Percentiles rank a stretch among this genome's conserved stretches.
These are phyloP conservation scores for Parazoanthus atlanticus DNA, from an alignment of 92 coral and sea anemone species.

Conservation along the genomic window DNA sequence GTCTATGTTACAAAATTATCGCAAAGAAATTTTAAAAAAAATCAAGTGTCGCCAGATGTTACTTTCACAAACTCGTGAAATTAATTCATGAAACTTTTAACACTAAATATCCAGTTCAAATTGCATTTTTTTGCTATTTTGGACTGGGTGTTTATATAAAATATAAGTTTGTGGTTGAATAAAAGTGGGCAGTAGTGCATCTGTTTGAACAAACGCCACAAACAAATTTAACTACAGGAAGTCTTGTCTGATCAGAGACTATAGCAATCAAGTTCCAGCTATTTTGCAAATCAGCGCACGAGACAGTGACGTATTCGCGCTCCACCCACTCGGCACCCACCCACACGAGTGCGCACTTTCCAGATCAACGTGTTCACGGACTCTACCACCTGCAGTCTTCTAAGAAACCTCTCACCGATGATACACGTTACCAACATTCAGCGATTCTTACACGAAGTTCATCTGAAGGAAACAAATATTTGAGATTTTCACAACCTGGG, in stretches of 20 bases:
- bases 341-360: not conserved
- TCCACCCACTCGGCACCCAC: slow-evolving; percentile 1
- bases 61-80: too few relatives aligned
- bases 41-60: too few relatives aligned
- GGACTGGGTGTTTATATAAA: too few relatives aligned
- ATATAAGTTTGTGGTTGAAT: too few relatives aligned
- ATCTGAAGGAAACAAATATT: not conserved
- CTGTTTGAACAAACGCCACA: not conserved
- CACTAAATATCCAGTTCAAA: too few relatives aligned
- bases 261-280: not conserved
- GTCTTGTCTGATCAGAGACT: not conserved
- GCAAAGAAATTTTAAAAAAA: too few relatives aligned
- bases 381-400: not conserved
- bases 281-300: not conserved
- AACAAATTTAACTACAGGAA: not conserved
- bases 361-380: not conserved
- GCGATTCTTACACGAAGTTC: not conserved
- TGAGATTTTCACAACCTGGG: not conserved
- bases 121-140: too few relatives aligned
- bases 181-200: not conserved
- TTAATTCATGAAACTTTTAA: too few relatives aligned
- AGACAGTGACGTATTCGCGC: not conserved
- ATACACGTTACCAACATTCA: not conserved
- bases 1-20: too few relatives aligned
- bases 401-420: not conserved